phyloP scores from a whole-genome alignment of 2,113 vertebrate genomes.

The Stercorarius parasiticus region DNA sequence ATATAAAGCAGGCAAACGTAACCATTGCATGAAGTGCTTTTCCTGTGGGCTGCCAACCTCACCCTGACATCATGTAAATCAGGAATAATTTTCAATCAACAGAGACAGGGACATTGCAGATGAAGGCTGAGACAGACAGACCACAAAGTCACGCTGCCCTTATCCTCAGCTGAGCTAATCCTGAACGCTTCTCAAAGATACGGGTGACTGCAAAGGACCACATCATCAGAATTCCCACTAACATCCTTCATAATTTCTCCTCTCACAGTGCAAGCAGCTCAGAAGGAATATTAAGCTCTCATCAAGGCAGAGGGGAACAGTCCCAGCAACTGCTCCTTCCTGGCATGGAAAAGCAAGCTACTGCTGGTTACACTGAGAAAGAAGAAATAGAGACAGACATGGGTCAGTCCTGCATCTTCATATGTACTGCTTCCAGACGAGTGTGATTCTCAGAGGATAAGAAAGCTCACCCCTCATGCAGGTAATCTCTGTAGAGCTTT shows the following conservation, averaged over 20 bases:
- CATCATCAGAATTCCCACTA: neutral
- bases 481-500: neutral
- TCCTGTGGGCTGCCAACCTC: neutral
- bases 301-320: neutral
- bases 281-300: neutral
- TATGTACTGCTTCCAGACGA: neutral
- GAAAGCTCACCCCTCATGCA: neutral
- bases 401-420: neutral
- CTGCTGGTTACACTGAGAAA: neutral
- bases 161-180: neutral
- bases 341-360: neutral
- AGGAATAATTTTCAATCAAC: conserved; percentile 14
- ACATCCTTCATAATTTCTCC: neutral
- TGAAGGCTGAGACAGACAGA: neutral
- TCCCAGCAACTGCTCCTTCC: neutral
- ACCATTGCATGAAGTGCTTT: neutral
- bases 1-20: neutral
- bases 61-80: neutral
- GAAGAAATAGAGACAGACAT: neutral
- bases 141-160: neutral
- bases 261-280: neutral
- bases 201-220: neutral
- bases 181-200: neutral
- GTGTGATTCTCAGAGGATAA: neutral
- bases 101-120: neutral